Base-by-base conservation (phyloP, 2,797 vertebrate genomes). In the Xyrichtys novacula region DNA sequence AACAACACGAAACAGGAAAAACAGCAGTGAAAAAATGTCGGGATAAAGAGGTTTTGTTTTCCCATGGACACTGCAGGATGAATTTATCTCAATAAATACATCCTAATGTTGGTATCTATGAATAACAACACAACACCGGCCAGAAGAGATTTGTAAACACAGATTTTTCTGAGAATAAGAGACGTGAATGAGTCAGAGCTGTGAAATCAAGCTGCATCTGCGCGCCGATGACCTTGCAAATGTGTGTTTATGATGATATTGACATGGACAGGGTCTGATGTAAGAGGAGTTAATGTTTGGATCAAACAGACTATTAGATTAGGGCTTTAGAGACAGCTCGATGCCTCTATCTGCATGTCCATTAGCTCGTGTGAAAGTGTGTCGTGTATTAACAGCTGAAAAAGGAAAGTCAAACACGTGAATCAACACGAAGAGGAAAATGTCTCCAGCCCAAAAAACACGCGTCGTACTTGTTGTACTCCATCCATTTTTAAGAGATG, bases 261-360 rank as follows among this genome's bases (percentile, higher is more conserved):
- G 65, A 74, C 42, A 50, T 58, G 36, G 26, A 66, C 53, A 0
- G 1, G 22, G 49, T 65, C 71, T 86, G 80, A 83, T 85, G 81
- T 58, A 86, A 83, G 70, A 58, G 55, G 38, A 58, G 65, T 71
- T 82, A 64, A 78, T 59, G 34, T 64, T 55, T 66, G 78, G 29
- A 83, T 84, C 76, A 79, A 82, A 80, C 73, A 74, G 73, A 85
- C 58, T 85, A n/a, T 73, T 59, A 50, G 59, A 84, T 70, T 52
- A 78, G 57, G 28, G 39, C 65, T 59, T 31, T 19, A 67, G 70
- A 81, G 64, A 70, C 44, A 58, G 20, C 54, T 56, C 15, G 26
- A 2, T 25, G 38, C 4, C 16, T 36, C 29, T 0, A 1, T 71
- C 20, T 65, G 46, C 2, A 12, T 15, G 34, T 36, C 4, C 26